phyloP scores from a whole-genome alignment of 2,113 vertebrate genomes.

The Parotia lawesii region DNA sequence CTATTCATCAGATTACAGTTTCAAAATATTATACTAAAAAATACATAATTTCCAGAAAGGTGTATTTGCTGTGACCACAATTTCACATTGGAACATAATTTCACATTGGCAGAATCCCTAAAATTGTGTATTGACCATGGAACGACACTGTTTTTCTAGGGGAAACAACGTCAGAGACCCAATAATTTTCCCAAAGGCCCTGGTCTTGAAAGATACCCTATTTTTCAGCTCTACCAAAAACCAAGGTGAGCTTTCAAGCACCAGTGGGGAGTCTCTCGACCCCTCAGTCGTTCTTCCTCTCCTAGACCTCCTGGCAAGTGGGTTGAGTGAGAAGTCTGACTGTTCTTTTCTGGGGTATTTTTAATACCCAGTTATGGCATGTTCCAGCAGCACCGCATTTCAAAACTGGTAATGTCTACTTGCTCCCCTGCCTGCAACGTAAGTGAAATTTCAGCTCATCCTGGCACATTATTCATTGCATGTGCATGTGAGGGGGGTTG shows the following conservation, averaged over 20 bases:
- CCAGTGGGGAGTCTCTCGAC: fast-evolving
- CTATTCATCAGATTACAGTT: neutral
- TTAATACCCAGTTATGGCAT: neutral
- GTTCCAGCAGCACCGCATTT: neutral
- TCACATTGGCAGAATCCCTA: neutral
- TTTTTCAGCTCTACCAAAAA: neutral
- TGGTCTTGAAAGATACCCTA: fast-evolving
- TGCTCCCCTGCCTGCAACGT: neutral
- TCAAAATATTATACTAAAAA: neutral
- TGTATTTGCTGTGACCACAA: neutral
- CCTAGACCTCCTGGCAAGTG: neutral
- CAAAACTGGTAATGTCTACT: neutral
- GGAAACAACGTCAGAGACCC: fast-evolving
- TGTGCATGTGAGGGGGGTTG: neutral
- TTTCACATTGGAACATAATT: neutral
- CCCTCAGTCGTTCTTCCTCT: neutral
- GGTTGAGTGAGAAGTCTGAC: neutral
- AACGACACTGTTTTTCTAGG: neutral
- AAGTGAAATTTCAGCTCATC: conserved; percentile 37
- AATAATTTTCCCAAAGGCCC: neutral
- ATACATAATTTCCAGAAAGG: fast-evolving
- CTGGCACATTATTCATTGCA: neutral
- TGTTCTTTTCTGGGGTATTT: neutral
- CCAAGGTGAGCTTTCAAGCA: neutral
- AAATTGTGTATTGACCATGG: neutral